Percentiles rank a stretch among this genome's conserved stretches.
Conservation (phyloP, 2,113 vertebrate genomes). For the Suricata suricatta region DNA sequence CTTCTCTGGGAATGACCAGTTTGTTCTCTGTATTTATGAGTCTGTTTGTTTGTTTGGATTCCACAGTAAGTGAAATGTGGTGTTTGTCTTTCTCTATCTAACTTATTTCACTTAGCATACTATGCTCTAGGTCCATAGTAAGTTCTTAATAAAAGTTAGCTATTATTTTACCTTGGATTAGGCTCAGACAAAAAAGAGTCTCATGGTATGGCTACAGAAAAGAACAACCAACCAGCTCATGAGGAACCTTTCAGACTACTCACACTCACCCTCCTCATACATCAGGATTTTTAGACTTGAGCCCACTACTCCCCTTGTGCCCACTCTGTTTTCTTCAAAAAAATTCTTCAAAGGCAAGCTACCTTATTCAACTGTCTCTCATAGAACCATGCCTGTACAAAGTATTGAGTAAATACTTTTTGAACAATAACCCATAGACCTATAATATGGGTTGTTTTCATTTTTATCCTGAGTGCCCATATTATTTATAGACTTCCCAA, state of each 20-base stretch:
- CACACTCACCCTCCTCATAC: background rate
- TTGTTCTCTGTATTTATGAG: background rate
- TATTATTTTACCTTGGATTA: background rate
- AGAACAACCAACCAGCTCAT: background rate
- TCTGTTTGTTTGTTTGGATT: background rate
- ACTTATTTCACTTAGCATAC: background rate
- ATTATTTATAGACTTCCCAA: background rate
- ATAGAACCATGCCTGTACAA: background rate
- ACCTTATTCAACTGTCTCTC: background rate
- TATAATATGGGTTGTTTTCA: background rate
- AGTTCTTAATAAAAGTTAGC: background rate
- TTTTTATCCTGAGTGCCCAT: background rate
- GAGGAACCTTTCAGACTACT: background rate
- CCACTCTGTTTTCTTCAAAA: background rate
- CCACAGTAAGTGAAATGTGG: background rate
- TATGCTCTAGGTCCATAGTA: background rate
- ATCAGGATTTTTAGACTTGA: background rate
- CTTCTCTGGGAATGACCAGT: background rate
- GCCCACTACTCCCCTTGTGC: too few species aligned
- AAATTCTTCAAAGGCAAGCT: background rate
- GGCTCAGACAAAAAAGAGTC: background rate
- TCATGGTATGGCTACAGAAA: background rate
- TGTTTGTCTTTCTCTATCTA: background rate
- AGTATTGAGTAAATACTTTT: background rate
- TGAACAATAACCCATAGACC: background rate